Conservation (phyloP, 2,888 invertebrate species). For the Empis livida region DNA sequence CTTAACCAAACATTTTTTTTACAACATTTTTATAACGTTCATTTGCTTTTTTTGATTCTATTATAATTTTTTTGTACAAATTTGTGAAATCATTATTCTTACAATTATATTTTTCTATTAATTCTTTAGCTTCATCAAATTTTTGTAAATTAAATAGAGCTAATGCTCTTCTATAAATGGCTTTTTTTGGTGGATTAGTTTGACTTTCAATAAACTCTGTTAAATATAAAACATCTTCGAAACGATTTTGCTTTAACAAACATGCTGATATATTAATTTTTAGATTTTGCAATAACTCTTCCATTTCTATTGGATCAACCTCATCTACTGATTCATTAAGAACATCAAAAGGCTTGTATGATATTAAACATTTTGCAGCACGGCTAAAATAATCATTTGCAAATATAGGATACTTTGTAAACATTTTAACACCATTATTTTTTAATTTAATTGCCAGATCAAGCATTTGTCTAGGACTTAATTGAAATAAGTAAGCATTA, state of each 20-base stretch:
- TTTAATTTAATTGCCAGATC: conserved; percentile 36
- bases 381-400: conserved; percentile 63
- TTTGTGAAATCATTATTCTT: conserved; percentile 51
- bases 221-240: conserved; percentile 50
- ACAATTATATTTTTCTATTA: conserved; percentile 40
- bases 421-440: conserved; percentile 45
- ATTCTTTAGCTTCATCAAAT: conserved; percentile 50
- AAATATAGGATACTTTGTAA: conserved; percentile 48
- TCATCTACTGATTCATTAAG: conserved; percentile 35
- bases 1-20: conserved; percentile 39
- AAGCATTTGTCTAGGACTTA: conserved; percentile 33
- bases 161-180: conserved; percentile 38
- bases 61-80: conserved; percentile 43
- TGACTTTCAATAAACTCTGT: conserved; percentile 39
- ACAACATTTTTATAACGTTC: conserved; percentile 41
- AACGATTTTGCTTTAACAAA: conserved; percentile 54
- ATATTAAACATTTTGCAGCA: conserved; percentile 58
- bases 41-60: conserved; percentile 46
- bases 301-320: conserved; percentile 36
- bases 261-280: conserved; percentile 77
- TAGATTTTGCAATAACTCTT: conserved; percentile 48
- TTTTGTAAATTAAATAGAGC: conserved; percentile 44
- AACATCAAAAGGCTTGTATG: conserved; percentile 40
- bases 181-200: conserved; percentile 33
- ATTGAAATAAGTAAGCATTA: conserved; percentile 35